Conservation (phyloP, 2,797 vertebrate species). For the Spondyliosoma cantharus region DNA sequence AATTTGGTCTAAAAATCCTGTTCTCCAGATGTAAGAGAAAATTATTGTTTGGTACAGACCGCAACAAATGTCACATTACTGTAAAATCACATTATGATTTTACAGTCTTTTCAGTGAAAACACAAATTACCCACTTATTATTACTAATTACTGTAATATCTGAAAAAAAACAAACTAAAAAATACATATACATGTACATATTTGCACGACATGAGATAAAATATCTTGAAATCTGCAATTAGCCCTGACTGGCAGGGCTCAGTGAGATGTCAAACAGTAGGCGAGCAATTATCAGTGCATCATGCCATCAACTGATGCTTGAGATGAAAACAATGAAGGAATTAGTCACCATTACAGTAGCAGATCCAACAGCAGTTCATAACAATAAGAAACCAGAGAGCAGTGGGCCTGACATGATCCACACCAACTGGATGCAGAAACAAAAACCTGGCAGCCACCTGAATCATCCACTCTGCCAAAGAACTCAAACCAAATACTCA, state of each 20-base stretch:
- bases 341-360: neutral
- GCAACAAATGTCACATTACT: too few relatives aligned
- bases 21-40: too few relatives aligned
- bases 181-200: too few relatives aligned
- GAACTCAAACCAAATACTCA: neutral
- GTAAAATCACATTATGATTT: too few relatives aligned
- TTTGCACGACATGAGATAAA: neutral
- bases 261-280: neutral
- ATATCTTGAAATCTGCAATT: neutral
- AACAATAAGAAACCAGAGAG: neutral
- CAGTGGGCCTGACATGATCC: neutral
- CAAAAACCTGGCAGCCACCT: neutral
- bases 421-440: neutral
- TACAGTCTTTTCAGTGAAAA: too few relatives aligned
- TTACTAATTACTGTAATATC: too few relatives aligned
- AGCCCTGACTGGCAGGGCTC: neutral
- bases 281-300: conserved; percentile 3
- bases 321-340: neutral
- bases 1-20: too few relatives aligned
- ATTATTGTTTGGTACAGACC: too few relatives aligned
- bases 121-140: too few relatives aligned
- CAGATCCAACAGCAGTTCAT: neutral
- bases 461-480: neutral
- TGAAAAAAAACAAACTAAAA: too few relatives aligned
- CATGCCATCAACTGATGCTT: neutral